These are phyloP conservation scores for Macaria notata DNA, from an alignment of 2,888 invertebrate species.

Conservation along the genomic window DNA sequence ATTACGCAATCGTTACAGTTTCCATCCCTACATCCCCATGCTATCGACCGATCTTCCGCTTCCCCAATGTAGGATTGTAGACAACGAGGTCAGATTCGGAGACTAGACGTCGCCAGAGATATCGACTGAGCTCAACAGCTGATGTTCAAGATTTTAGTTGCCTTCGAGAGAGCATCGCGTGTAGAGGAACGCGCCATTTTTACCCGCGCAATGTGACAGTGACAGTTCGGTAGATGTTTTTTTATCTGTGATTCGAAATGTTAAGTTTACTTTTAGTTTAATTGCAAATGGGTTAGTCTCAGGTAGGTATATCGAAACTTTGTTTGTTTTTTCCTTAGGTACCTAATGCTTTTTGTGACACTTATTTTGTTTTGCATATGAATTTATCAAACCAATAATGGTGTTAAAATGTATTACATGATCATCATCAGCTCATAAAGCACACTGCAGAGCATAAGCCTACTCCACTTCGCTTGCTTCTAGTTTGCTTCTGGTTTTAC, in stretches of 20 bases:
- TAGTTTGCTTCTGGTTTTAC: too few relatives aligned
- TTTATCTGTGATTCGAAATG: slow-evolving; percentile 13
- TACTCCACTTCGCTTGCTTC: too few relatives aligned
- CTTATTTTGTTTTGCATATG: too few relatives aligned
- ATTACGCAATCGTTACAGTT: slow-evolving; percentile 12
- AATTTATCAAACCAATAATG: too few relatives aligned
- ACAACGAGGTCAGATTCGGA: slow-evolving; percentile 70
- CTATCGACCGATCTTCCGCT: slow-evolving; percentile 29
- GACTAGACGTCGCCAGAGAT: slow-evolving; percentile 74
- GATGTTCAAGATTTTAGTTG: slow-evolving; percentile 68
- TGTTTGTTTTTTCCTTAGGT: too few relatives aligned
- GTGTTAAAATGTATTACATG: too few relatives aligned
- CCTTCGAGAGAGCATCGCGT: slow-evolving; percentile 45
- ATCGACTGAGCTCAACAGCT: slow-evolving; percentile 73
- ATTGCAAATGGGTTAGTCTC: slow-evolving; percentile 4
- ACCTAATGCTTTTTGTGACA: too few relatives aligned
- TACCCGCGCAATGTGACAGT: slow-evolving; percentile 26
- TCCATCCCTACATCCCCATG: slow-evolving; percentile 25
- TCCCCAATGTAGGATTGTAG: slow-evolving; percentile 52
- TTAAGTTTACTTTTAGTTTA: too few relatives aligned
- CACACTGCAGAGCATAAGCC: too few relatives aligned
- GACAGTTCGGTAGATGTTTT: slow-evolving; percentile 9
- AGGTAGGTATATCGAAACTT: background rate
- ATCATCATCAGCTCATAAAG: too few relatives aligned
- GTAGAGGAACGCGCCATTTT: slow-evolving; percentile 35